A percentile compares a stretch with the other conserved stretches of the same genome.
These are phyloP conservation scores for Syngnathus scovelli DNA, from an alignment of 2,113 vertebrate species.

Conservation along the genomic window DNA sequence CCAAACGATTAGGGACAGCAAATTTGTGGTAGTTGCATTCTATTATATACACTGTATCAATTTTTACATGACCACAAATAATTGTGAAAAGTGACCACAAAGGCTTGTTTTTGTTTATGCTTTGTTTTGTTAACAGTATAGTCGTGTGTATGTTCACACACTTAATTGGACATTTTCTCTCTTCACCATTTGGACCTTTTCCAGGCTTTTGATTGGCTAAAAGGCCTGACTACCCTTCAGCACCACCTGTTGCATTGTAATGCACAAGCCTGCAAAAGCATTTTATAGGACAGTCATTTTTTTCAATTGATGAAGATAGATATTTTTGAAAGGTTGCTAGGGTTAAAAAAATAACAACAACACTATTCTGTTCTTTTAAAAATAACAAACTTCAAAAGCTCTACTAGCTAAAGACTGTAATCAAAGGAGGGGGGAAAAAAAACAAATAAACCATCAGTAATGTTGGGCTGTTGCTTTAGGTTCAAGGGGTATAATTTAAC, in stretches of 20 bases:
- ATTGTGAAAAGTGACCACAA: no score
- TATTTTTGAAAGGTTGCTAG: no score
- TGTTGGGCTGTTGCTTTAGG: neutral
- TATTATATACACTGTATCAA: neutral
- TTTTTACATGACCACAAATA: neutral
- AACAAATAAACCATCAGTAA: neutral
- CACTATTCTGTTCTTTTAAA: neutral
- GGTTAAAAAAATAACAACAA: no score
- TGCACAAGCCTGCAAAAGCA: neutral
- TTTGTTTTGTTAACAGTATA: neutral
- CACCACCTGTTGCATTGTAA: neutral
- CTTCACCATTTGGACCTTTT: neutral
- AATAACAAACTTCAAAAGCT: neutral
- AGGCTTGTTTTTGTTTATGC: neutral
- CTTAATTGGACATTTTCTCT: neutral
- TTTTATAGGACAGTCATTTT: neutral
- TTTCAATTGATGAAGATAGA: neutral
- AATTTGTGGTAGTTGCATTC: neutral
- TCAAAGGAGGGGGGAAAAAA: neutral
- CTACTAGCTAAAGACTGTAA: neutral
- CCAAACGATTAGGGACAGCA: neutral
- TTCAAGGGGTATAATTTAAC: neutral
- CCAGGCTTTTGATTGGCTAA: neutral
- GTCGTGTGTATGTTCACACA: conserved; percentile 3
- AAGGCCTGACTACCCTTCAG: neutral